Evolutionary conservation across 2,888 invertebrate genomes (phyloP).

Genomic region (Chaetoderma sp.): DNA sequence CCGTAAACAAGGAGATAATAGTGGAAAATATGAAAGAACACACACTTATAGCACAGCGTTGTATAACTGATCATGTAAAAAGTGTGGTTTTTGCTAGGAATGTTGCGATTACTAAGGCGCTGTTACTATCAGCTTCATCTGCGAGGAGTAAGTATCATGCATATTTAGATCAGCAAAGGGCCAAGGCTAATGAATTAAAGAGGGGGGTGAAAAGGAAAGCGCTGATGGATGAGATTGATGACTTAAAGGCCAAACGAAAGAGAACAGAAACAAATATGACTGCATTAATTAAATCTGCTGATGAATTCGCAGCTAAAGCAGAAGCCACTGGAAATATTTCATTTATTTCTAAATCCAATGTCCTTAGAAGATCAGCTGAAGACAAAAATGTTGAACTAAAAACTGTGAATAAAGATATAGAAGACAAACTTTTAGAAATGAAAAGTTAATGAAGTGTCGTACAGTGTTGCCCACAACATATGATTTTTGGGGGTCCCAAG

Average conservation of each 20-base stretch:
- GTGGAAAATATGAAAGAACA: constrained; percentile 8
- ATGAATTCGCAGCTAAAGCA: neutral
- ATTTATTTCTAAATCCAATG: too few species aligned
- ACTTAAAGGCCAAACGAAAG: neutral
- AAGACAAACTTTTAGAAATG: too few species aligned
- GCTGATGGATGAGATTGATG: neutral
- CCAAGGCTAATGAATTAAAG: neutral
- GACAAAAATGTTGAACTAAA: too few species aligned
- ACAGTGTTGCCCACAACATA: too few species aligned
- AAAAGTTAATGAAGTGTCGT: too few species aligned
- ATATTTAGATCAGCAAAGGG: neutral
- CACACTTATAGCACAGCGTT: neutral
- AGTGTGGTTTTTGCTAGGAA: neutral
- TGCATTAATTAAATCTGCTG: neutral
- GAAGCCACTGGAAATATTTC: too few species aligned
- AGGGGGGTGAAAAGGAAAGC: neutral
- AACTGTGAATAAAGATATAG: too few species aligned
- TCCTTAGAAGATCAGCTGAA: too few species aligned
- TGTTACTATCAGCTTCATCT: neutral
- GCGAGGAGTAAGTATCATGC: neutral
- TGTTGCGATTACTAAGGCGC: neutral
- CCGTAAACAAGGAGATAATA: constrained; percentile 13
- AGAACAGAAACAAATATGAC: neutral
- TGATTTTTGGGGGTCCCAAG: too few species aligned
- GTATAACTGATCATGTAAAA: neutral